These are phyloP conservation scores for Argyresthia goedartella DNA, from an alignment of 2,888 invertebrate genomes.

Conservation along the genomic window DNA sequence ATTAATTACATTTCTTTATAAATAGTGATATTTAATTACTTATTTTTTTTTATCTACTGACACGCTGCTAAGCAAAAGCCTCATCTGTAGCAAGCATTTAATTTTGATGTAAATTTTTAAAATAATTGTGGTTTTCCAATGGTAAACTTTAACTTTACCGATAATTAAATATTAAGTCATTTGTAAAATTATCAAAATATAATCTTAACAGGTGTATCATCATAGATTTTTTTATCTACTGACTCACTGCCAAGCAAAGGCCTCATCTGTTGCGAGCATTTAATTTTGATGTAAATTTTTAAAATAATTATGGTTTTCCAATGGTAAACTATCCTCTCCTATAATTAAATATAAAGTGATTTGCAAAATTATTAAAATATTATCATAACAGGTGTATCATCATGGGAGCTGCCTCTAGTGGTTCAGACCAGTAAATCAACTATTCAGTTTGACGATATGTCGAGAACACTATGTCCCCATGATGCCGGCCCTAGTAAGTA, in stretches of 20 bases:
- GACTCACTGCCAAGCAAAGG: not conserved
- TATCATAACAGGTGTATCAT: conserved; percentile 68
- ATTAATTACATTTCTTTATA: too few species aligned
- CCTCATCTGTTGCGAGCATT: conserved; percentile 19
- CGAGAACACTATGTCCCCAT: conserved; percentile 75
- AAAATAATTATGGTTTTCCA: not conserved
- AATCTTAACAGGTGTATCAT: too few species aligned
- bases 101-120: not conserved
- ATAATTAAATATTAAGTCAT: not conserved
- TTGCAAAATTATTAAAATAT: not conserved
- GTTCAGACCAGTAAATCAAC: conserved; percentile 52
- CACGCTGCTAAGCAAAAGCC: not conserved
- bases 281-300: not conserved
- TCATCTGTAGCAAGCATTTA: conserved; percentile 18
- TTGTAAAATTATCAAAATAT: too few species aligned
- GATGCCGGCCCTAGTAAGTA: conserved; percentile 39
- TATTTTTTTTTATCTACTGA: not conserved
- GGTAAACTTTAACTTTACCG: not conserved
- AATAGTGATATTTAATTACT: not conserved
- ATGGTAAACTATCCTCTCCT: not conserved
- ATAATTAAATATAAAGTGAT: too few species aligned
- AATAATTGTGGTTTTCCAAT: not conserved
- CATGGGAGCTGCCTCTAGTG: conserved; percentile 82
- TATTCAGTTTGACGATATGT: conserved; percentile 54
- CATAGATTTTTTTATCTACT: not conserved